phyloP scores from a whole-genome alignment of 2,888 invertebrate genomes.

The Eristalis intricaria region DNA sequence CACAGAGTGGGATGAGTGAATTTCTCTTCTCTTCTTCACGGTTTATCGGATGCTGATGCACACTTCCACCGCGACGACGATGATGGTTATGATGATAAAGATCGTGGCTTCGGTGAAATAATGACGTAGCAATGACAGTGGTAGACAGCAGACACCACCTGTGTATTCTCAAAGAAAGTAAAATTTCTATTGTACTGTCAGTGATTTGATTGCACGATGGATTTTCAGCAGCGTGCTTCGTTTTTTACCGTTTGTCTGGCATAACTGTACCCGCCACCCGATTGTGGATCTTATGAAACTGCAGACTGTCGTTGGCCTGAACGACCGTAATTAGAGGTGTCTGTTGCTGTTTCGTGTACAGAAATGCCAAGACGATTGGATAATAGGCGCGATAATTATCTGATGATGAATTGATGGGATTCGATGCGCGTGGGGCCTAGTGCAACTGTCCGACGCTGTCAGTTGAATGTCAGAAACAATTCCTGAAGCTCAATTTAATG shows the following conservation, averaged over 20 bases:
- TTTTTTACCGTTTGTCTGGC: too few species aligned
- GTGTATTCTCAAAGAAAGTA: neutral
- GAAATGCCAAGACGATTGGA: conserved; percentile 22
- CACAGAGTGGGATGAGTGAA: neutral
- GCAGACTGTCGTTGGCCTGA: neutral
- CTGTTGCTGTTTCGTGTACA: neutral
- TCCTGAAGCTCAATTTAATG: neutral
- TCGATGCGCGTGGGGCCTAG: conserved; percentile 9
- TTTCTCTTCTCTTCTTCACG: neutral
- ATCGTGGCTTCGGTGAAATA: neutral
- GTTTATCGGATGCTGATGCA: neutral
- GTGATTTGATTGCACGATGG: neutral
- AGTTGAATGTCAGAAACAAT: neutral
- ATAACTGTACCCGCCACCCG: too few species aligned
- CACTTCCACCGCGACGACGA: neutral
- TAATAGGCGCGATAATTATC: conserved; percentile 24
- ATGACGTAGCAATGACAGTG: neutral
- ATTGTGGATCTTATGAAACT: neutral
- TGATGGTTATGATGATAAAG: neutral
- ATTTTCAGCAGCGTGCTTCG: neutral
- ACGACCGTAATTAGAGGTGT: conserved; percentile 13
- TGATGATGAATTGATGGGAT: conserved; percentile 18
- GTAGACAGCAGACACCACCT: neutral
- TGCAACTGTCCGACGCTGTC: neutral
- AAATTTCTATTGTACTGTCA: conserved; percentile 1